A percentile compares a stretch with the other conserved stretches of the same genome.
phyloP scores from a whole-genome alignment of 2,888 invertebrate genomes.

The Spodoptera exigua region DNA sequence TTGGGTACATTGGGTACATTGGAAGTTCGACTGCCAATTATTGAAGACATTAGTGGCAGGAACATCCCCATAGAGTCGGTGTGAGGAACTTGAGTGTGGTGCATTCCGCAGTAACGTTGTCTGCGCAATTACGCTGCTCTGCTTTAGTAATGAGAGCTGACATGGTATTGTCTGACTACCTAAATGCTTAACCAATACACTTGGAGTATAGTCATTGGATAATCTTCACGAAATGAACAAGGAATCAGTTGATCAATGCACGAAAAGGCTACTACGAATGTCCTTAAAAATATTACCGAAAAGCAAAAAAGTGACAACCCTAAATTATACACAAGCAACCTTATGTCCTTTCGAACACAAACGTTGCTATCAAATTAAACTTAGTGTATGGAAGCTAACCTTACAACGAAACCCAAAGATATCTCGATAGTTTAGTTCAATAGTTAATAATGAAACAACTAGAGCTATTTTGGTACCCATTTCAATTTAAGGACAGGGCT shows the following conservation, averaged over 20 bases:
- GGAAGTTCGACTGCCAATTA: constrained; percentile 80
- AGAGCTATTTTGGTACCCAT: constrained; percentile 82
- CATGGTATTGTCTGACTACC: constrained; percentile 11
- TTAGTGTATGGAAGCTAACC: constrained; percentile 40
- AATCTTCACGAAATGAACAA: too few relatives aligned
- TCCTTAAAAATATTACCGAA: not conserved
- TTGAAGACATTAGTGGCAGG: constrained; percentile 76
- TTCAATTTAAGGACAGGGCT: constrained; percentile 85
- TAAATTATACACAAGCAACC: constrained; percentile 10
- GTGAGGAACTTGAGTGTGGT: constrained; percentile 69
- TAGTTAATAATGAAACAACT: constrained; percentile 79
- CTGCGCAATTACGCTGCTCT: constrained; percentile 43
- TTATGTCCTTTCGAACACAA: constrained; percentile 27
- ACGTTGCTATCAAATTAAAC: constrained; percentile 20
- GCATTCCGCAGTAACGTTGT: constrained; percentile 68
- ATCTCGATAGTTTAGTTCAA: constrained; percentile 69
- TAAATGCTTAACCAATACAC: not conserved
- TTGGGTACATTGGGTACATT: constrained; percentile 73
- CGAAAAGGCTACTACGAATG: too few relatives aligned
- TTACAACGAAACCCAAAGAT: constrained; percentile 50
- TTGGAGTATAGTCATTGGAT: too few relatives aligned
- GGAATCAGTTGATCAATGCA: too few relatives aligned
- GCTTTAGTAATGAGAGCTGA: constrained; percentile 34
- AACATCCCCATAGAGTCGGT: constrained; percentile 72
- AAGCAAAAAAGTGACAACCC: not conserved